Base-by-base conservation (phyloP, 2,888 invertebrate species). In the Stenotaenia linearis region DNA sequence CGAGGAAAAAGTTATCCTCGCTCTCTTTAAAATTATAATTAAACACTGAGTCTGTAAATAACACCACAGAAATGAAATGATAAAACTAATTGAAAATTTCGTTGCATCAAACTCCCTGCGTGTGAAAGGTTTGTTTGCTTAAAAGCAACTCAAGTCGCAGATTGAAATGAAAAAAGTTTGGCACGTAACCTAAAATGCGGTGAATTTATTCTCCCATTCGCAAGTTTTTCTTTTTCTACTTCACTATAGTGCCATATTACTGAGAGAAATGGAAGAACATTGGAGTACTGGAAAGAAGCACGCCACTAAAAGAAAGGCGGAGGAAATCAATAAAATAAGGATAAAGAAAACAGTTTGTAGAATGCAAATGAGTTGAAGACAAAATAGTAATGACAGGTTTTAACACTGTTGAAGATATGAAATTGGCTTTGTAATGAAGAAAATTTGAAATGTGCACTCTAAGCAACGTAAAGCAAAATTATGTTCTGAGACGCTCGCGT, bases 391-490 rank as follows among this genome's bases (percentile, higher is more conserved):
- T 61, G 61, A 61, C 25, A 23, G 61, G 61, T 61, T 25, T 61
- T 61, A 61, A 61, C 28, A 61, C 7, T 61, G 61, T 23, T 25
- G 61, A 61, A 61, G 61, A 61, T 61, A 61, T 25, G 25, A 23
- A 45, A 45, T 45, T 45, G 45, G 45, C 45, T 45, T 45, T 23
- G 61, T 61, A 61, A 61, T 61, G 61, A 61, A 61, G 61, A 25
- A 61, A 61, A 61, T 61, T 61, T 61, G 61, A 61, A 61, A 61
- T 25, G 61, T 61, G 61, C 61, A 61, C 61, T 23, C 61, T 61
- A 61, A 61, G 61, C 61, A 61, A 45, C 28, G 61, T 61, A 25
- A 25, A 25, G 25, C 15, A 61, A 61, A 61, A 61, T 61, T 61
- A 61, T 61, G 61, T 61, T 61, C 61, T 12, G 61, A 23, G 61